Conservation (phyloP, 2,113 vertebrate species). For the Thalassarche chlororhynchos region DNA sequence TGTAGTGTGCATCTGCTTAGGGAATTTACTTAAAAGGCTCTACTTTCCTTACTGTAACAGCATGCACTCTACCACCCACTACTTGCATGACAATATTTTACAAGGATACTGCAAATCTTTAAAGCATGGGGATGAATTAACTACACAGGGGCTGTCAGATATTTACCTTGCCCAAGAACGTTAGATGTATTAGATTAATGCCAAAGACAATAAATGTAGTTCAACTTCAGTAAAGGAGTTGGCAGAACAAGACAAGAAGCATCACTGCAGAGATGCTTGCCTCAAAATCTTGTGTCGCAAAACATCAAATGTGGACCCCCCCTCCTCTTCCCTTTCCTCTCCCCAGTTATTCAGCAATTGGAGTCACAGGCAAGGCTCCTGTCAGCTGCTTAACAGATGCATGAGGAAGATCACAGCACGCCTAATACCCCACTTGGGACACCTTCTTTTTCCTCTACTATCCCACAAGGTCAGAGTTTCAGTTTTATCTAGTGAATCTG, state of each 20-base stretch:
- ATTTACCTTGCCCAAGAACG: neutral
- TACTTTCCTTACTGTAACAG: neutral
- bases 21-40: slow-evolving; percentile 20
- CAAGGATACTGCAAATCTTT: neutral
- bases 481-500: neutral
- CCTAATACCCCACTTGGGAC: neutral
- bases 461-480: neutral
- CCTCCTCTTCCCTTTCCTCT: neutral
- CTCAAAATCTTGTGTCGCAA: neutral
- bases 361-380: neutral
- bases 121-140: neutral
- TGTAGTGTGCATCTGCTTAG: neutral
- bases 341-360: neutral
- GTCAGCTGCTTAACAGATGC: neutral
- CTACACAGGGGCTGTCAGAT: neutral
- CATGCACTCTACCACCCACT: neutral
- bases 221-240: neutral
- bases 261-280: neutral
- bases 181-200: neutral
- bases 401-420: neutral
- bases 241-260: neutral
- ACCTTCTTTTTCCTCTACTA: neutral
- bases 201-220: neutral
- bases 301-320: neutral
- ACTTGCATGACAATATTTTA: slow-evolving; percentile 28